Percentiles rank a stretch among this genome's conserved stretches.
phyloP scores from a whole-genome alignment of 2,888 invertebrate species.

The Eubasilissa splendida region DNA sequence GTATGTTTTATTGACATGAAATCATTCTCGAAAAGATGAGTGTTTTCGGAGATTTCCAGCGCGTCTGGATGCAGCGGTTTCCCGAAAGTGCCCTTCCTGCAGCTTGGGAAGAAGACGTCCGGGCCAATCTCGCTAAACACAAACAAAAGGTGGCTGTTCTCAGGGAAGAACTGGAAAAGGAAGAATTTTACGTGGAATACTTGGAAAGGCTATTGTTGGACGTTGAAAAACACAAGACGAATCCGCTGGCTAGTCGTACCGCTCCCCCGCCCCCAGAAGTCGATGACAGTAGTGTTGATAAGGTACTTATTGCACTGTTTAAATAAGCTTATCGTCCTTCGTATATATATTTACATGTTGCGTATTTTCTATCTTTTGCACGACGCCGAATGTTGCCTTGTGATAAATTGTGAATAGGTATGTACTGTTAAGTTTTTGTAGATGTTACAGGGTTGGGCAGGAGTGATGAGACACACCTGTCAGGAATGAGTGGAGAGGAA shows the following conservation, averaged over 20 bases:
- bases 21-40: slow-evolving; percentile 73
- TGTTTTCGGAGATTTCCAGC: slow-evolving; percentile 92
- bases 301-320: slow-evolving; percentile 69
- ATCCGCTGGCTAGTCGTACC: slow-evolving; percentile 69
- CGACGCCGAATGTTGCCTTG: no score
- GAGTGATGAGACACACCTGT: slow-evolving; percentile 45
- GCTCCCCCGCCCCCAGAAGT: slow-evolving; percentile 65
- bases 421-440: slow-evolving; percentile 5
- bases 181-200: slow-evolving; percentile 92
- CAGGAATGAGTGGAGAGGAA: slow-evolving; percentile 33
- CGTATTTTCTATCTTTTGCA: neutral
- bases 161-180: slow-evolving; percentile 90
- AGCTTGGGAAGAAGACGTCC: slow-evolving; percentile 94
- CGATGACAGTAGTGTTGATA: slow-evolving; percentile 63
- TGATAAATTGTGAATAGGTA: neutral
- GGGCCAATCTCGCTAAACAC: slow-evolving; percentile 91
- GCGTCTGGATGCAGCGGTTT: slow-evolving; percentile 93
- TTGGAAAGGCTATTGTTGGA: slow-evolving; percentile 88
- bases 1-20: slow-evolving; percentile 44
- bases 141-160: slow-evolving; percentile 88
- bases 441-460: slow-evolving; percentile 40
- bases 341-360: neutral
- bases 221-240: slow-evolving; percentile 86
- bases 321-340: neutral
- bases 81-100: slow-evolving; percentile 92